Percentiles rank a stretch among this genome's conserved stretches.
Evolutionary conservation across 2,888 invertebrate species (phyloP).

Genomic region (Mesorhabditis spiculigera): DNA sequence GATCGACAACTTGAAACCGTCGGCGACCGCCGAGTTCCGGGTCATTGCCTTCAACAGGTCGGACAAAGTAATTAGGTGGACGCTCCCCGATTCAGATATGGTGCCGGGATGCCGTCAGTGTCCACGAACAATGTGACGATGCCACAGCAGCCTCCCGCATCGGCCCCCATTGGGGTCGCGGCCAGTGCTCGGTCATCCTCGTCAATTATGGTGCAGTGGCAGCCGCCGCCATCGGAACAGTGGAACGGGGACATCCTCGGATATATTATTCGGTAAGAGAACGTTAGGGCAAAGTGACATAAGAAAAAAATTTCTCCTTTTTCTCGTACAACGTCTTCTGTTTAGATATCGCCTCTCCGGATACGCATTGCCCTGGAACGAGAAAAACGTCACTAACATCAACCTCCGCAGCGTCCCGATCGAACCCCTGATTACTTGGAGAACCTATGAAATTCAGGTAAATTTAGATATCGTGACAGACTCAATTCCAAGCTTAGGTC

Average conservation of each 20-base stretch:
- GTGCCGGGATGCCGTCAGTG: slow-evolving; percentile 66
- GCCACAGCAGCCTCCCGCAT: slow-evolving; percentile 88
- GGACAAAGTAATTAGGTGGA: slow-evolving; percentile 83
- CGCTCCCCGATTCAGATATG: slow-evolving; percentile 54
- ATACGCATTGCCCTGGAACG: slow-evolving; percentile 85
- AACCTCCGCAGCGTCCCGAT: slow-evolving; percentile 80
- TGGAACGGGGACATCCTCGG: slow-evolving; percentile 91
- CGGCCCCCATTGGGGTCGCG: slow-evolving; percentile 86
- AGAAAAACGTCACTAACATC: slow-evolving; percentile 85
- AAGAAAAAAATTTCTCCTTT: background rate
- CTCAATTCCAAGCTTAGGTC: slow-evolving; percentile 65
- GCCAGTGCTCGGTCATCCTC: slow-evolving; percentile 89
- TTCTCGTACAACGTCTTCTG: too few species aligned
- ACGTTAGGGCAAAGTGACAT: background rate
- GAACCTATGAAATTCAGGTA: slow-evolving; percentile 81
- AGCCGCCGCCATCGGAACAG: slow-evolving; percentile 84
- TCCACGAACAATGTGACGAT: slow-evolving; percentile 81
- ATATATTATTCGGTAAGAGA: slow-evolving; percentile 70
- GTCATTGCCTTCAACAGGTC: slow-evolving; percentile 87
- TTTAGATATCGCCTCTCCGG: slow-evolving; percentile 72
- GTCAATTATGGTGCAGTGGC: slow-evolving; percentile 95
- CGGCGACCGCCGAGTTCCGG: slow-evolving; percentile 90
- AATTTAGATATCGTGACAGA: slow-evolving; percentile 1
- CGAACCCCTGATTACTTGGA: slow-evolving; percentile 91
- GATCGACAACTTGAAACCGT: slow-evolving; percentile 79